Evolutionary conservation across 2,888 invertebrate species (phyloP), one percentile per base, ranked within the genome.

Genomic region (Ichneumon xanthorius): DNA sequence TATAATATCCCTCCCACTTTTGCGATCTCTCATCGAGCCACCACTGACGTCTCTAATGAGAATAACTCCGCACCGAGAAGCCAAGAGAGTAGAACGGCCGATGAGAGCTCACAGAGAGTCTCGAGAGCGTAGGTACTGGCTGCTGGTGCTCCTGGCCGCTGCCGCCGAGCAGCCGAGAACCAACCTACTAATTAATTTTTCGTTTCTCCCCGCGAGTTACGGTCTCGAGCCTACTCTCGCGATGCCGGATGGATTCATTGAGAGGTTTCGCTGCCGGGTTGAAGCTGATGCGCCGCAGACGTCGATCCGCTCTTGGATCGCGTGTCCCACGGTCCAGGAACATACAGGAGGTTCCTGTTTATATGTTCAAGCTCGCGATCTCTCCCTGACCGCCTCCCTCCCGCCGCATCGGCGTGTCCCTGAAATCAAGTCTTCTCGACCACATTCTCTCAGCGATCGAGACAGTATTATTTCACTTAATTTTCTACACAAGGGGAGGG

Each of bases 121-220:
- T 76, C 58, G 75, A 71, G 77, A 75, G 67, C 72, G 80, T 70
- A 16, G 37, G 19, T n/a, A 58, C 33, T 11, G 26, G 26, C 26
- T 26, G 16, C 61, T 33, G 30, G 61, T 61, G 33, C 53, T 19
- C n/a, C 19, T 7, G 53, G 53, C 53, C 45, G 45, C 45, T 45
- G 40, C 73, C 16, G 58, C 40, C 40, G 26, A 53, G 61, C 22
- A 50, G 14, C 58, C 48, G 30, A 48, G 61, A 61, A 55, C 80
- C 78, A 78, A 81, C 55, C 73, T 81, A 53, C 77, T 85, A 85
- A 85, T 85, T 85, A 85, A 85, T 85, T 85, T 84, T 84, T 81
- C 84, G 77, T 85, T 81, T 85, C 84, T 78, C 73, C 63, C 77
- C 68, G 72, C 50, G 53, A 77, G 80, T 80, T 73, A 73, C 70